Evolutionary conservation across 2,113 vertebrate genomes (phyloP), one percentile per base, ranked within the genome.

Genomic region (Jaculus jaculus): DNA sequence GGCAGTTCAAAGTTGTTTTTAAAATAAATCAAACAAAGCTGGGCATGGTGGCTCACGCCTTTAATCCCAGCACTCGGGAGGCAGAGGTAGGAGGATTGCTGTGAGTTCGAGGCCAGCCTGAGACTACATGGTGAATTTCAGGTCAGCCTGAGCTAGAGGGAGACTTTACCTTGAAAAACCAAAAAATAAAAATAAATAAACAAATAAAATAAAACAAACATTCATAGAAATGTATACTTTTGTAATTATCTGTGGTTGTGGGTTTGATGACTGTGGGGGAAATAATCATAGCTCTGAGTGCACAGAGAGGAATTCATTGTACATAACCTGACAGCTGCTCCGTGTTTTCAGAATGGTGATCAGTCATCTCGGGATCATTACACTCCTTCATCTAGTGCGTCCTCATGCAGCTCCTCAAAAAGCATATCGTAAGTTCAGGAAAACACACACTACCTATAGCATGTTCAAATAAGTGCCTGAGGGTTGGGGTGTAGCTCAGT

Each of bases 391-490:
- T 24, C 5, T 54, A 15, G 17, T 86, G 34, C 34, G n/a, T 9
- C 1, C 2, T 2, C 6, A n/a, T 75, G 10, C 26, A 32, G 0
- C 10, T 16, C n/a, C 34, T 84, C 12, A 16, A 3, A 0, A 60
- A 77, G 4, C 10, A 4, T 24, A 9, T 32, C 0, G 96, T 97
- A 96, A 96, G 96, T 95, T 21, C 69, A 66, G 30, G 24, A 16
- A 75, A 84, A 54, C 54, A 54, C 54, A 47, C 7, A 37, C 65
- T 83, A 88, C 54, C 77, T 54, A 79, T 47, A 54, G 77, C 21
- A 79, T 66, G 90, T 51, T 91, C 60, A 83, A 13, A 74, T 51
- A 77, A 39, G 26, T 82, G 15, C 32, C 21, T 51, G 8, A 51
- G 20, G 37, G 39, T 88, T 9, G 32, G 32, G 30, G 13, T 54